Base-by-base conservation (phyloP, 2,888 invertebrate genomes). In the Eupithecia vulgata region DNA sequence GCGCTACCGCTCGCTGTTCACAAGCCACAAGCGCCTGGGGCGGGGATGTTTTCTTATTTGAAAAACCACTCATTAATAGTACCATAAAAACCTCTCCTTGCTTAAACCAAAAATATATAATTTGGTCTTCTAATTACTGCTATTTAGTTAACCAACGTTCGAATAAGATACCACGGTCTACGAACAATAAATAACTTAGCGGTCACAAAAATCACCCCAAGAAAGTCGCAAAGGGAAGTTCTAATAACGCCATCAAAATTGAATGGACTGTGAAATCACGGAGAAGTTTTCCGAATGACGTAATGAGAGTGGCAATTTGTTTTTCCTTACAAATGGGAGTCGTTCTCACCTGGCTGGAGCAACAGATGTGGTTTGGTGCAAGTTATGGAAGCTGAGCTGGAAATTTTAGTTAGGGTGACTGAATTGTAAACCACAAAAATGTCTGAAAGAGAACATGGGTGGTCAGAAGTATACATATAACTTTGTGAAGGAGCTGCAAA, bases 291-390 rank as follows among this genome's bases (percentile, higher is more conserved):
- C 87, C 86, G 83, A 87, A 88, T 88, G 87, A 86, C 84, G 87
- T 91, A 90, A 90, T 90, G 90, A 91, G 87, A 84, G 83, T 82
- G 86, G 87, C 89, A 88, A 91, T 90, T 90, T 90, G 90, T 90
- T 90, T 91, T 90, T 89, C 89, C 88, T 88, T 88, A 88, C 87
- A 90, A 91, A 90, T 88, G 87, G 84, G 81, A 84, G 82, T 83
- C 86, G 85, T 90, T 90, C 85, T 87, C 89, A 91, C 90, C 90
- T 91, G 89, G 85, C 85, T 83, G 83, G 87, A 85, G 90, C 91
- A 90, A 90, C 91, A 91, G 91, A 87, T 91, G 88, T 82, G 79
- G 79, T 78, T 79, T 84, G 88, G 85, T 76, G 30, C 79, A 88
- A 89, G 86, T 82, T 59, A 84, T 65, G 37, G n/a, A 65, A 37